phyloP scores from a whole-genome alignment of 2,888 invertebrate species.

The Synergus umbraculus region DNA sequence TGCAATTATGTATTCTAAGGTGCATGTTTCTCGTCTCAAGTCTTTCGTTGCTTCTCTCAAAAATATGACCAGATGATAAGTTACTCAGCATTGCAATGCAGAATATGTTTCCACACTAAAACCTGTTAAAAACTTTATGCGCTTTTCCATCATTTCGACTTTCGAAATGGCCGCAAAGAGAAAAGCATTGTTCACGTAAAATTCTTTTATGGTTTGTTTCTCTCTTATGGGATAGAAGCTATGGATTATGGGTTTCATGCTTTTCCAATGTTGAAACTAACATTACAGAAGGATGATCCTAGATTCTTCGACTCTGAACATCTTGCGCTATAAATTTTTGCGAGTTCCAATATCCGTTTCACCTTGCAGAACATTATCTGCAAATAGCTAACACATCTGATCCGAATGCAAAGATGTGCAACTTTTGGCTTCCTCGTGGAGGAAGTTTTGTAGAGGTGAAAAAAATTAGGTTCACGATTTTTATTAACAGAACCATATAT shows the following conservation, averaged over 20 bases:
- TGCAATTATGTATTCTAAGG: constrained; percentile 22
- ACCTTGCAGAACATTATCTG: constrained; percentile 3
- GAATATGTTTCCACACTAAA: too few relatives aligned
- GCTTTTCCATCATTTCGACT: neutral
- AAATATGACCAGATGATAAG: neutral
- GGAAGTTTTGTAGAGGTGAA: too few relatives aligned
- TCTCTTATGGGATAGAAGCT: constrained; percentile 19
- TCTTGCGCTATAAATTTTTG: constrained; percentile 28
- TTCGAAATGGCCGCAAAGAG: neutral
- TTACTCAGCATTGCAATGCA: too few relatives aligned
- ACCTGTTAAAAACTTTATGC: neutral
- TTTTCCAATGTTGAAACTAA: constrained; percentile 33
- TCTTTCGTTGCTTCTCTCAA: neutral
- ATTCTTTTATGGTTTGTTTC: constrained; percentile 24
- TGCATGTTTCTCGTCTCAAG: neutral
- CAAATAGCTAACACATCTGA: neutral
- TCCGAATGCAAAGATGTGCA: neutral
- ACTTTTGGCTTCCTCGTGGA: too few relatives aligned
- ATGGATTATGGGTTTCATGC: constrained; percentile 20
- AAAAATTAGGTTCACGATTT: too few relatives aligned
- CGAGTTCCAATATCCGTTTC: constrained; percentile 33
- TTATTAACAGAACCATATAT: too few relatives aligned
- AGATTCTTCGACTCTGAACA: constrained; percentile 27
- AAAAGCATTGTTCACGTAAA: constrained; percentile 30
- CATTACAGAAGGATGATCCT: constrained; percentile 29